Evolutionary conservation across 1,140 invertebrate species (phyloP).

Genomic region (Conus betulinus): DNA sequence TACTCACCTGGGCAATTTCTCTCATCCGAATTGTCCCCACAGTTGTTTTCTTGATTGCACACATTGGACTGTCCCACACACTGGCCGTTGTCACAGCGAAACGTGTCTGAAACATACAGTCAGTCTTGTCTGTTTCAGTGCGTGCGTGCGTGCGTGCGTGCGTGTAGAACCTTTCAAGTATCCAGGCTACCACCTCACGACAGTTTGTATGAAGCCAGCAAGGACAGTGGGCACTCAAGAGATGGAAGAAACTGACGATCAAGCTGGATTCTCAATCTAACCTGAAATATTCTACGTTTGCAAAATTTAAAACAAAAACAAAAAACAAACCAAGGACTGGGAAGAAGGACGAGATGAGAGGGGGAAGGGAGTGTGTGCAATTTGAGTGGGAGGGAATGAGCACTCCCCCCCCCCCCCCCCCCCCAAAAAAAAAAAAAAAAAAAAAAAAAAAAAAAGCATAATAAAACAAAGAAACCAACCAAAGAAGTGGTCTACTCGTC

Average conservation of each 20-base stretch:
- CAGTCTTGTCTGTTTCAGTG: not conserved
- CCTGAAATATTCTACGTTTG: not conserved
- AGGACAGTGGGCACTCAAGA: too few relatives aligned
- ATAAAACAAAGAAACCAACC: too few relatives aligned
- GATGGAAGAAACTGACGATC: too few relatives aligned
- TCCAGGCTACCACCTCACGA: too few relatives aligned
- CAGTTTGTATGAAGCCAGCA: too few relatives aligned
- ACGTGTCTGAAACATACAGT: slow-evolving; percentile 50
- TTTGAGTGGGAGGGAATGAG: too few relatives aligned
- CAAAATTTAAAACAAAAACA: not conserved
- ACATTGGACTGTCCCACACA: slow-evolving; percentile 52
- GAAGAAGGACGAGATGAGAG: not conserved
- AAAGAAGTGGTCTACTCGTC: too few relatives aligned
- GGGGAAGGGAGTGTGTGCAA: not conserved
- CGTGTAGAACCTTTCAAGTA: not conserved
- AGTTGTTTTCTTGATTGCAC: slow-evolving; percentile 61
- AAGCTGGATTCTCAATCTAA: too few relatives aligned
- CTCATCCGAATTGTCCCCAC: slow-evolving; percentile 60
- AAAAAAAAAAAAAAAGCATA: too few relatives aligned
- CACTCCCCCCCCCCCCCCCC: too few relatives aligned
- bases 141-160: not conserved
- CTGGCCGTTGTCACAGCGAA: slow-evolving; percentile 57
- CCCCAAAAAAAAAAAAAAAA: too few relatives aligned
- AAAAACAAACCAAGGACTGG: not conserved
- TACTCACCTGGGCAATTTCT: slow-evolving; percentile 43